phyloP scores from a whole-genome alignment of 2,888 invertebrate genomes.

The Aelia acuminata region DNA sequence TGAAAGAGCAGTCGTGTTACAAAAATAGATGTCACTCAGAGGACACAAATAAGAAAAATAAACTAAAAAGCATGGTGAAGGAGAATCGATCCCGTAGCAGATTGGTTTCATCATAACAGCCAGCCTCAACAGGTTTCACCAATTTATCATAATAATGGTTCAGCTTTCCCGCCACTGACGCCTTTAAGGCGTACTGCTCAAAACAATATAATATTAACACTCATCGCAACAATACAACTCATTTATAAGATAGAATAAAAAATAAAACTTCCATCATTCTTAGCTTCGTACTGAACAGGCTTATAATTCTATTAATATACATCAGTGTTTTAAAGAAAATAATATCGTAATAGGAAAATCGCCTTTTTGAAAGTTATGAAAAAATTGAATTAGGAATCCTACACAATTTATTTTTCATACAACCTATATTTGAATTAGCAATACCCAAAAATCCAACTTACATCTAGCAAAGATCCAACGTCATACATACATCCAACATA shows the following conservation, averaged over 20 bases:
- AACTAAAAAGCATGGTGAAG: not conserved
- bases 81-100: not conserved
- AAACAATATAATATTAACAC: not conserved
- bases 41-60: not conserved
- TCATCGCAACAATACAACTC: not conserved
- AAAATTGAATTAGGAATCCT: no score
- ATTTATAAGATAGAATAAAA: not conserved
- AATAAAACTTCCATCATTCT: no score
- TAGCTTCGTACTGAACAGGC: no score
- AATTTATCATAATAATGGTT: not conserved
- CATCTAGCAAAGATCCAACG: no score
- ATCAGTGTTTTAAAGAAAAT: no score
- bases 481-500: no score
- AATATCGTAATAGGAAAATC: no score
- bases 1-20: not conserved
- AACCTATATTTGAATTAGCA: no score
- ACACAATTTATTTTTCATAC: no score
- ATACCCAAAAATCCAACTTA: no score
- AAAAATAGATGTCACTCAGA: not conserved
- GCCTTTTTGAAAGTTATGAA: no score
- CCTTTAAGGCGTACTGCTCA: not conserved
- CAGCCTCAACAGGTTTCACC: not conserved
- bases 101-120: constrained; percentile 3
- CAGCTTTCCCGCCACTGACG: not conserved
- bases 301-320: no score